Base-by-base conservation (phyloP, 2,113 vertebrate genomes). In the Colius striatus region DNA sequence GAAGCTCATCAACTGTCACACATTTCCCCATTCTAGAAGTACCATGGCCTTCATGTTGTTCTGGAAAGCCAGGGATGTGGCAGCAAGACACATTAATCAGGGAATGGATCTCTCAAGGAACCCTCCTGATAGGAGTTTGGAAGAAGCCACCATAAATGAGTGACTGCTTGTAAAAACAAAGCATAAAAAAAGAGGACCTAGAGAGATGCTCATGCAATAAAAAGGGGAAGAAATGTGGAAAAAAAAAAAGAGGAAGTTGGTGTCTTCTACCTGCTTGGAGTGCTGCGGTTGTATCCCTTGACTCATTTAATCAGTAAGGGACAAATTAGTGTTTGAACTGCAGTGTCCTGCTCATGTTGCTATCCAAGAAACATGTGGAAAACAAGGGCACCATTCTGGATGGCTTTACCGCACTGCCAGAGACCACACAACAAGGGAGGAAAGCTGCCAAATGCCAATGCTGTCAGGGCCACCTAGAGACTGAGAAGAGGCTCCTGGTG, bases 381-480 rank as follows among this genome's bases (percentile, higher is more conserved):
- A 71, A 17, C 43, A 36, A 60, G 79, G 87, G 61, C 68, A 80
- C 43, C 4, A 5, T 68, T 74, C 83, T 78, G 76, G 34, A 79
- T 1, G 8, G 55, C 84, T 95, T 58, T n/a, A 91, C 41, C 3
- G 1, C 63, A 83, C 63, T 71, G 93, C 91, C 89, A 21, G 55
- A 90, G 91, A 92, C 94, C 85, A 95, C 87, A 85, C 85, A 95
- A 23, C 70, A 57, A 87, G 80, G 70, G 76, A 89, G 88, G 88
- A 91, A 94, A 91, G 67, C 82, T 85, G 85, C 61, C 66, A 96
- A 89, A 89, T 51, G 77, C 77, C 89, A 68, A 2, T 1, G 12
- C 38, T 78, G 29, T 29, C 55, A 95, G 79, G 72, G 88, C 94
- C 86, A 90, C 80, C 85, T 87, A 67, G 83, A 78, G 65, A 87